Conservation (phyloP, 2,888 invertebrate genomes). For the Drosophila anomalata region DNA sequence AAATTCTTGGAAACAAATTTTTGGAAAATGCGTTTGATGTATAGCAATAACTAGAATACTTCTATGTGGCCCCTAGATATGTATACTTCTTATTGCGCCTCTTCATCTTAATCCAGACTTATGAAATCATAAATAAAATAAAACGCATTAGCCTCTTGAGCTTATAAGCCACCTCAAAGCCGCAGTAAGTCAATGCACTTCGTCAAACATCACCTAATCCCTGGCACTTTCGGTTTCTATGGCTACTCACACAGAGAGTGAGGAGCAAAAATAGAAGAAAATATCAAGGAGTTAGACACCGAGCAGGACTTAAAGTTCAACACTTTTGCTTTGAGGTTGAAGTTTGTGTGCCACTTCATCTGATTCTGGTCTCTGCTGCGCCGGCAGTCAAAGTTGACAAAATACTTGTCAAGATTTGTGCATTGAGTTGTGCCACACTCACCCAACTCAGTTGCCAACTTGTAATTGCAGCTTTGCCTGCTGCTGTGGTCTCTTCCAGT, state of each 20-base stretch:
- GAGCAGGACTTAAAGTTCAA: slow-evolving; percentile 51
- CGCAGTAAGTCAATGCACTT: slow-evolving; percentile 34
- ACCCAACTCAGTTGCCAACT: slow-evolving; percentile 40
- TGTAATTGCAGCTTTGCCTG: slow-evolving; percentile 56
- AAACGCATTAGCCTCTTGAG: not conserved
- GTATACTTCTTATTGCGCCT: not conserved
- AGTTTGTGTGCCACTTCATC: slow-evolving; percentile 34
- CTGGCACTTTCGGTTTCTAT: slow-evolving; percentile 55
- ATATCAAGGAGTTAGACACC: slow-evolving; percentile 21
- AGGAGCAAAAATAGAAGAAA: slow-evolving; percentile 4
- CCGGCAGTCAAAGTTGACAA: slow-evolving; percentile 72
- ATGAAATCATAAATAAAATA: not conserved
- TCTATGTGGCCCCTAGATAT: too few relatives aligned
- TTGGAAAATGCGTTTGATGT: too few relatives aligned
- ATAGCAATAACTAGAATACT: too few relatives aligned
- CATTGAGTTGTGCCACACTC: slow-evolving; percentile 36
- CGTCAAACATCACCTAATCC: slow-evolving; percentile 23
- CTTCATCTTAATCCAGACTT: not conserved
- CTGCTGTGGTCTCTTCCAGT: slow-evolving; percentile 24
- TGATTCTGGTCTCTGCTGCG: slow-evolving; percentile 23
- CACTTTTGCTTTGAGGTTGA: slow-evolving; percentile 45
- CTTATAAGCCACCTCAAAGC: slow-evolving; percentile 6
- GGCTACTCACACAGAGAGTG: slow-evolving; percentile 20
- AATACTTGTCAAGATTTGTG: slow-evolving; percentile 71
- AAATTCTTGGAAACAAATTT: too few relatives aligned